Evolutionary conservation across 92 coral and sea anemone genomes (phyloP), one percentile per base, ranked within the genome.

Genomic region (Epizoanthus illoricatus): DNA sequence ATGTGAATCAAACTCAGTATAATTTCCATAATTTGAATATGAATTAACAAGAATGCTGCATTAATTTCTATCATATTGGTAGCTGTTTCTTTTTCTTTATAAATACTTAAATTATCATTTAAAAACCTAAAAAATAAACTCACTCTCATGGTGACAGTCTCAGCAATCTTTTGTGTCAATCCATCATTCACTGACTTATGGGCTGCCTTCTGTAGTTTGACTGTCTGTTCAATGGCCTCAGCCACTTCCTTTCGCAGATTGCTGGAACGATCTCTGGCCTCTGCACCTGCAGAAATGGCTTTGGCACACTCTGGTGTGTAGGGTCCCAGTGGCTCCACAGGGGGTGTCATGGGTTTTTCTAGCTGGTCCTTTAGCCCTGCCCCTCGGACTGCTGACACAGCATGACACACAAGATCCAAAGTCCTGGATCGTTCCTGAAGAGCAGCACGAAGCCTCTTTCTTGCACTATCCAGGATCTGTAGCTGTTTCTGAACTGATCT

Each of bases 271-370:
- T 97, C 89, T 69, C 98, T 85, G 7, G 99, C 98, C 84, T 97
- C 98, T 60, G 84, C 88, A 3, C 98, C 99, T 43, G 92, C 87
- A 40, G 98, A 85, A 49, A 97, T 90, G 17, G 91, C 96, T 47
- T 91, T 90, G 18, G 99, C 98, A 86, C 98, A 94, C 72, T 97
- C 99, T 10, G 99, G 99, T 3, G 98, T 97, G 86, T 97, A 97
- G 17, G 99, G 99, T 5, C 99, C 99, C 59, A 97, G 88, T 33
- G 99, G 93, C 58, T 97, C 99, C 24, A 90, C 94, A 6, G 94
- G 87, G 9, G 99, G 99, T 19, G 98, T 97, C 67, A 83, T 66
- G 56, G 97, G 99, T 73, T 90, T 97, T 52, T 97, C 99, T n/a
- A 94, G 55, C 83, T 91, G 94, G 74, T 94, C 97, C 72, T 88